A percentile compares a stretch with the other conserved stretches of the same genome.
These are phyloP conservation scores for Gymnocypris eckloni DNA, from an alignment of 2,797 vertebrate genomes.

Conservation along the genomic window DNA sequence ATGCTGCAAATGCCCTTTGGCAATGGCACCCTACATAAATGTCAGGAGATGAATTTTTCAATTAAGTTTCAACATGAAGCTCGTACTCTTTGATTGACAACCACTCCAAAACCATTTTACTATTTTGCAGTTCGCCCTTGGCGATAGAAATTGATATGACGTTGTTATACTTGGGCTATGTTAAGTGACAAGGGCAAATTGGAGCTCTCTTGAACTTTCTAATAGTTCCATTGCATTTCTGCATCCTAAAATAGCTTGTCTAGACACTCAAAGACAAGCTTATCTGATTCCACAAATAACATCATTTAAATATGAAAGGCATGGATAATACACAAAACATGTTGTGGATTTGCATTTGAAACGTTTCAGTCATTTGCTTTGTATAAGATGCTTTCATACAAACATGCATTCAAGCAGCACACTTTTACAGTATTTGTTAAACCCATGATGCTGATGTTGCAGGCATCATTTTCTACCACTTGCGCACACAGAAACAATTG, in stretches of 20 bases:
- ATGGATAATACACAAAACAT: neutral
- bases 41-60: constrained; percentile 53
- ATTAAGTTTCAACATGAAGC: constrained; percentile 54
- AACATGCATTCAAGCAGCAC: neutral
- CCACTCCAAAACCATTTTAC: constrained; percentile 45
- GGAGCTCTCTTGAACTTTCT: constrained; percentile 20
- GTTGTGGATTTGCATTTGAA: neutral
- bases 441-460: neutral
- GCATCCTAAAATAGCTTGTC: constrained; percentile 40
- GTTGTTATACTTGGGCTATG: constrained; percentile 39
- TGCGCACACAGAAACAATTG: neutral
- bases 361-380: neutral
- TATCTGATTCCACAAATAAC: constrained; percentile 23
- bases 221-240: constrained; percentile 7
- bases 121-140: constrained; percentile 52
- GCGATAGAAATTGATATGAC: constrained; percentile 50
- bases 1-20: constrained; percentile 45
- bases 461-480: neutral
- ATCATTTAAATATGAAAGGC: neutral
- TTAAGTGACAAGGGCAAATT: constrained; percentile 53
- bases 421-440: neutral
- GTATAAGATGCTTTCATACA: neutral
- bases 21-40: constrained; percentile 47
- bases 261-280: constrained; percentile 28
- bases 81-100: constrained; percentile 56